phyloP scores from a whole-genome alignment of 2,113 vertebrate species.

The Cyrtonyx montezumae region DNA sequence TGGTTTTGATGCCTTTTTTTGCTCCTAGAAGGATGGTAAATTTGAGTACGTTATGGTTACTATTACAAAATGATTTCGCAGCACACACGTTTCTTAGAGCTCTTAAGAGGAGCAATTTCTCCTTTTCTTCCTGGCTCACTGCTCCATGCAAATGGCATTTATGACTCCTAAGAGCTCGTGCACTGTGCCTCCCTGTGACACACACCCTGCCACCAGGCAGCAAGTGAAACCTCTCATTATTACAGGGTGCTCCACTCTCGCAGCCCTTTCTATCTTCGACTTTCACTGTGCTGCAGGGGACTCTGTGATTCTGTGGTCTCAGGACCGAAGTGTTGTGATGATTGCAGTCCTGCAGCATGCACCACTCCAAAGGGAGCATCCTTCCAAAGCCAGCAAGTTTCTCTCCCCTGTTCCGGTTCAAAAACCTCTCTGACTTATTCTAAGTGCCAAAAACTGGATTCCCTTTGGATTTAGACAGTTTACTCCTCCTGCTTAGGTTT shows the following conservation, averaged over 20 bases:
- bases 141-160: background rate
- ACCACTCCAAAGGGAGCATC: rapidly evolving
- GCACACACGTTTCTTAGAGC: background rate
- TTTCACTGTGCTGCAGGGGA: background rate
- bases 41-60: background rate
- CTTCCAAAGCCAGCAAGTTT: background rate
- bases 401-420: background rate
- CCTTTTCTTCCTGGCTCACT: background rate
- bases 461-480: background rate
- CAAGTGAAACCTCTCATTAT: background rate
- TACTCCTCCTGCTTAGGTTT: background rate
- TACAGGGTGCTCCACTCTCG: background rate
- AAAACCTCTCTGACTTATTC: background rate
- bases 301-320: background rate
- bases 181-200: background rate
- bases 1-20: background rate
- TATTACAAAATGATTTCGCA: background rate
- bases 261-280: background rate
- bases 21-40: background rate
- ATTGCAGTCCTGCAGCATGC: background rate
- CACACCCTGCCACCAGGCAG: background rate
- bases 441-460: background rate
- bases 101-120: rapidly evolving
- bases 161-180: rapidly evolving
- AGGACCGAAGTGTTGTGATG: background rate